Evolutionary conservation across 1,140 invertebrate genomes (phyloP).

Genomic region (Drosophila kikkawai): DNA sequence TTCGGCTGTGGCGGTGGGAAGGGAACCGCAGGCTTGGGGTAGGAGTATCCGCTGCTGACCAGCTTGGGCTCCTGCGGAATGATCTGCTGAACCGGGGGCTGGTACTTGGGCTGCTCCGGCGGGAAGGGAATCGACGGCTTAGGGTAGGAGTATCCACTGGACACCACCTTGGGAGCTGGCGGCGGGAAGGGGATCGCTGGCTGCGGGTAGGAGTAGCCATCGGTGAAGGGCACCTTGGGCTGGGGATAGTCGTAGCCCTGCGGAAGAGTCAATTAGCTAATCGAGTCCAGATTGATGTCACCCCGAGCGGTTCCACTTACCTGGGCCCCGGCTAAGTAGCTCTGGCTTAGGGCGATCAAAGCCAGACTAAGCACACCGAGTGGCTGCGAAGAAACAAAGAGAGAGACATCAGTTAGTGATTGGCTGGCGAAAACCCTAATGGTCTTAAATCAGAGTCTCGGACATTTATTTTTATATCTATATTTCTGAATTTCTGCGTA

Average conservation of each 20-base stretch:
- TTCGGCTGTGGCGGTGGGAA: slow-evolving; percentile 47
- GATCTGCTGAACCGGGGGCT: slow-evolving; percentile 44
- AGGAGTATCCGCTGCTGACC: slow-evolving; percentile 59
- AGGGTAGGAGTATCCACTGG: slow-evolving; percentile 55
- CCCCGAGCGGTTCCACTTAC: slow-evolving; percentile 9
- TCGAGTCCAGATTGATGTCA: background rate
- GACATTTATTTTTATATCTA: slow-evolving; percentile 41
- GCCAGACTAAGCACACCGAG: slow-evolving; percentile 52
- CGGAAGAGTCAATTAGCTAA: slow-evolving; percentile 7
- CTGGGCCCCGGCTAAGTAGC: slow-evolving; percentile 41
- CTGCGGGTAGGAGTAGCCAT: slow-evolving; percentile 57
- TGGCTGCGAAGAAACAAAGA: slow-evolving; percentile 56
- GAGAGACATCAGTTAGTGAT: slow-evolving; percentile 15
- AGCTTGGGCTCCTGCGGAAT: slow-evolving; percentile 59
- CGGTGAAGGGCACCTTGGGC: slow-evolving; percentile 52
- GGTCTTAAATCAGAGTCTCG: slow-evolving; percentile 40
- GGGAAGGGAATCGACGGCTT: slow-evolving; percentile 60
- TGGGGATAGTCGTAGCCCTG: slow-evolving; percentile 60
- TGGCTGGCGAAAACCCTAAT: slow-evolving; percentile 33
- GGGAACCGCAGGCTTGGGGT: slow-evolving; percentile 66
- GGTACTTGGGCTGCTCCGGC: slow-evolving; percentile 43
- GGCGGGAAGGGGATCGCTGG: slow-evolving; percentile 59
- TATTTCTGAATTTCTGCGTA: slow-evolving; percentile 7
- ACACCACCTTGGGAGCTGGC: slow-evolving; percentile 23
- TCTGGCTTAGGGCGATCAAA: slow-evolving; percentile 46